Conservation (phyloP, 2,888 invertebrate genomes). For the Lutraria lutraria region DNA sequence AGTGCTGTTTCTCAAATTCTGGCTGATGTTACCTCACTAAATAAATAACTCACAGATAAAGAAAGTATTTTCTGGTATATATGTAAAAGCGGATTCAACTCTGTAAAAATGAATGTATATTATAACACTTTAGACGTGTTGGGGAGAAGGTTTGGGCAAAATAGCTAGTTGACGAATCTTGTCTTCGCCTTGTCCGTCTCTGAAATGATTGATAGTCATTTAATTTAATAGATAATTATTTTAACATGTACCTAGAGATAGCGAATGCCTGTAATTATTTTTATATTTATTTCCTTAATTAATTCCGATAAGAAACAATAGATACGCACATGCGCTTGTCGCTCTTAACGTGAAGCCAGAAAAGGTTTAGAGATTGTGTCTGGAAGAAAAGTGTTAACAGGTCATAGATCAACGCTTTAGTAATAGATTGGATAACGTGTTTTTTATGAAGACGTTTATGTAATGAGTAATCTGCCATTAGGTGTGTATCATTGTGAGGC, state of each 20-base stretch:
- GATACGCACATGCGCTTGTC: constrained; percentile 47
- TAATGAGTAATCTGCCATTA: constrained; percentile 6
- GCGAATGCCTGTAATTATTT: constrained; percentile 52
- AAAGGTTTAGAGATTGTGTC: constrained; percentile 8
- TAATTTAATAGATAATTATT: constrained; percentile 51
- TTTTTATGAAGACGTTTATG: constrained; percentile 2
- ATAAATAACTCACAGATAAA: neutral
- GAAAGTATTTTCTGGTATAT: neutral
- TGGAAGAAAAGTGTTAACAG: constrained; percentile 9
- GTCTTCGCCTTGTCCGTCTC: constrained; percentile 9
- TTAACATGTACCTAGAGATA: constrained; percentile 42
- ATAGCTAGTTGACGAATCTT: constrained; percentile 24
- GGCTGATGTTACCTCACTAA: too few relatives aligned
- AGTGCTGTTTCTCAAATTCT: too few relatives aligned
- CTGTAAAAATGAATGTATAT: neutral
- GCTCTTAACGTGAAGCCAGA: constrained; percentile 17
- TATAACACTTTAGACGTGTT: neutral
- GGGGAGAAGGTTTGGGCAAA: neutral
- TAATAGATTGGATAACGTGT: constrained; percentile 14
- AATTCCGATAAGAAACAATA: constrained; percentile 50
- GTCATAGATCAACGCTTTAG: constrained; percentile 21
- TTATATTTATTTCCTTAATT: constrained; percentile 63
- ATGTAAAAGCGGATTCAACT: neutral
- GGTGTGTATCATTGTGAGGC: neutral
- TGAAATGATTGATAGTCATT: constrained; percentile 37